Base-by-base conservation (phyloP, 2,888 invertebrate genomes). In the Lithophane socia region DNA sequence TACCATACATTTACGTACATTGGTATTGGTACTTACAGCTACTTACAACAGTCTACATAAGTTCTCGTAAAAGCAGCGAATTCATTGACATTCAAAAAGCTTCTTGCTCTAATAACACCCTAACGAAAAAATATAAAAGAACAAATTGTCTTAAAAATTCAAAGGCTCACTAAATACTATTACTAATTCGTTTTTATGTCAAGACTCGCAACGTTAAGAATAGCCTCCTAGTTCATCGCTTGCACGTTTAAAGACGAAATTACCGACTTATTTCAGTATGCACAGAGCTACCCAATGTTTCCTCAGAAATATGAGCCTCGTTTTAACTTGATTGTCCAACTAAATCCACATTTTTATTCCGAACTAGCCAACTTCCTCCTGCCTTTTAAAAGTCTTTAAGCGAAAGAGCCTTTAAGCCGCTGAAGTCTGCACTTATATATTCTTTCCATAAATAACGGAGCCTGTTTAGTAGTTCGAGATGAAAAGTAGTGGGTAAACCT, bases 261-360 rank as follows among this genome's bases (percentile, higher is more conserved):
- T 87, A 86, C 88, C 68, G 68, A 77, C 77, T 81, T 82, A 80
- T 80, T 74, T 87, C 82, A 86, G 80, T 78, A 86, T 88, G 81
- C 87, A 84, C 71, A 72, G 69, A 77, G 72, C 68, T 80, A 80
- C 66, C 72, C 44, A 56, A 82, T 69, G 60, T 56, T 61, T 80
- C 21, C 64, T 79, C 71, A 69, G 66, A 70, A 72, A 80, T 80
- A 83, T 80, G 66, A 74, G 68, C 21, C 54, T 61, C 73, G n/a
- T 80, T 81, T 60, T 49, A 73, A 69, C 70, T 70, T 77, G 64
- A 80, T 72, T 87, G 77, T 52, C 42, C 64, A 70, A 79, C 73
- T 73, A 70, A 75, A 80, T 78, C 70, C 71, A 73, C 73, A 77
- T 21, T 77, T 66, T 79, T 78, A 75, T 76, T 63, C 68, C 13